Evolutionary conservation across 2,888 invertebrate genomes (phyloP).

Genomic region (Panopea generosa): DNA sequence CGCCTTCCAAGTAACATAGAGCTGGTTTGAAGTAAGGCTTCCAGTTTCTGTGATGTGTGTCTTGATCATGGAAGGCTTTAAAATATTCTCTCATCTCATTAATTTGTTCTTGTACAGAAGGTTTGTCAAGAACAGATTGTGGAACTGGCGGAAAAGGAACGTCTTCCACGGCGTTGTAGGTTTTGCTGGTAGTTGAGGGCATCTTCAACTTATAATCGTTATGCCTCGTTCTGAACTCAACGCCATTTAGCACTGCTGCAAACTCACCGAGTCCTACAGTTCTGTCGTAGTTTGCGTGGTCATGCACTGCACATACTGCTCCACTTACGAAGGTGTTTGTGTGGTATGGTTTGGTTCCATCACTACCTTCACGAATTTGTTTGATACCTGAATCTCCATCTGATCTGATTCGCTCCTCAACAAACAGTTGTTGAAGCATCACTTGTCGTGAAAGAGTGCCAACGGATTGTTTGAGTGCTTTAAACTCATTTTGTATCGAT

Average conservation of each 20-base stretch:
- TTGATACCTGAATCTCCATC: conserved; percentile 64
- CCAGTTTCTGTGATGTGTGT: conserved; percentile 70
- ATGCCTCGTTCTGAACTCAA: conserved; percentile 81
- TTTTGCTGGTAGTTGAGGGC: conserved; percentile 60
- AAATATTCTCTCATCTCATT: conserved; percentile 79
- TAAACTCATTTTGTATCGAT: no score
- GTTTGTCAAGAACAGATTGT: conserved; percentile 66
- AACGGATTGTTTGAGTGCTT: conserved; percentile 41
- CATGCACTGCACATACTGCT: conserved; percentile 70
- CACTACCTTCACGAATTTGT: conserved; percentile 42
- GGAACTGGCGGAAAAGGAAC: conserved; percentile 78
- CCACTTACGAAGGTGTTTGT: conserved; percentile 47
- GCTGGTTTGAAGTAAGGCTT: conserved; percentile 76
- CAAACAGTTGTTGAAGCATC: conserved; percentile 75
- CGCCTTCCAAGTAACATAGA: conserved; percentile 79
- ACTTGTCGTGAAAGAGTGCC: conserved; percentile 66
- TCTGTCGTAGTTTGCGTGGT: conserved; percentile 75
- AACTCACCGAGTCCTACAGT: conserved; percentile 78
- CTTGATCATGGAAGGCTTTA: conserved; percentile 76
- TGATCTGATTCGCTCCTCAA: conserved; percentile 70
- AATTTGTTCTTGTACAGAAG: conserved; percentile 66
- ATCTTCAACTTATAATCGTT: conserved; percentile 79
- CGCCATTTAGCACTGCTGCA: conserved; percentile 75
- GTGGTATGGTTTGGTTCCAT: conserved; percentile 67
- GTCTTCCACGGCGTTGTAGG: conserved; percentile 69